A percentile compares a stretch with the other conserved stretches of the same genome.
Evolutionary conservation across 1,140 invertebrate genomes (phyloP).

Genomic region (Drosophila nasuta): DNA sequence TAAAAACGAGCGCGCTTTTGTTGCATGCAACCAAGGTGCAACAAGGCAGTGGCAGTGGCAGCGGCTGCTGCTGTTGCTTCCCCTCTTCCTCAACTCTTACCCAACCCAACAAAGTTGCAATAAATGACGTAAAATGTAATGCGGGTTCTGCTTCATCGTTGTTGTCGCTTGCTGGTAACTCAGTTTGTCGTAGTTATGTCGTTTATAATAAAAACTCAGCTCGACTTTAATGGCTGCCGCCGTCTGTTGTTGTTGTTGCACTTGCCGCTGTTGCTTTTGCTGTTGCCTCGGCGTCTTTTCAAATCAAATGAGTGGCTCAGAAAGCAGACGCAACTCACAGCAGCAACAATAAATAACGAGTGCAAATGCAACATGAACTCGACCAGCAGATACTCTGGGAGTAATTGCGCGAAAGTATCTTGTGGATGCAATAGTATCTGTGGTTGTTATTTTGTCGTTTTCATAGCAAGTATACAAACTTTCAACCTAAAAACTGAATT

Average conservation of each 20-base stretch:
- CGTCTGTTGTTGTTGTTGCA: slow-evolving; percentile 17
- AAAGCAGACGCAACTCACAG: slow-evolving; percentile 40
- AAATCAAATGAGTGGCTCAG: slow-evolving; percentile 74
- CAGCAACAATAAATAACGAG: slow-evolving; percentile 50
- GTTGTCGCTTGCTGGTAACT: slow-evolving; percentile 69
- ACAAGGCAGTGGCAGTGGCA: slow-evolving; percentile 65
- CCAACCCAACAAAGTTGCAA: slow-evolving; percentile 74
- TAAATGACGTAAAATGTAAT: slow-evolving; percentile 79
- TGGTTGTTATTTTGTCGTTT: no score
- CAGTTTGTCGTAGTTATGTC: slow-evolving; percentile 81
- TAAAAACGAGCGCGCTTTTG: slow-evolving; percentile 62
- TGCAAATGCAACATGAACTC: background rate
- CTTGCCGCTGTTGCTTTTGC: slow-evolving; percentile 8
- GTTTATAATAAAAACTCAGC: slow-evolving; percentile 82
- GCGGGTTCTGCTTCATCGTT: slow-evolving; percentile 34
- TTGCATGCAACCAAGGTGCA: slow-evolving; percentile 45
- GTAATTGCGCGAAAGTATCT: background rate
- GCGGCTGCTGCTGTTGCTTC: background rate
- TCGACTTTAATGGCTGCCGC: slow-evolving; percentile 78
- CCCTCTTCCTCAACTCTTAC: no score
- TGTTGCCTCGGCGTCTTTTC: slow-evolving; percentile 68
- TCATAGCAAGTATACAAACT: no score
- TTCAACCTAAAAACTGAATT: no score
- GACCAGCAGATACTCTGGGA: slow-evolving; percentile 18
- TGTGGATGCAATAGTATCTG: background rate